phyloP scores from a whole-genome alignment of 2,888 invertebrate genomes.

The Pachymerium ferrugineum region DNA sequence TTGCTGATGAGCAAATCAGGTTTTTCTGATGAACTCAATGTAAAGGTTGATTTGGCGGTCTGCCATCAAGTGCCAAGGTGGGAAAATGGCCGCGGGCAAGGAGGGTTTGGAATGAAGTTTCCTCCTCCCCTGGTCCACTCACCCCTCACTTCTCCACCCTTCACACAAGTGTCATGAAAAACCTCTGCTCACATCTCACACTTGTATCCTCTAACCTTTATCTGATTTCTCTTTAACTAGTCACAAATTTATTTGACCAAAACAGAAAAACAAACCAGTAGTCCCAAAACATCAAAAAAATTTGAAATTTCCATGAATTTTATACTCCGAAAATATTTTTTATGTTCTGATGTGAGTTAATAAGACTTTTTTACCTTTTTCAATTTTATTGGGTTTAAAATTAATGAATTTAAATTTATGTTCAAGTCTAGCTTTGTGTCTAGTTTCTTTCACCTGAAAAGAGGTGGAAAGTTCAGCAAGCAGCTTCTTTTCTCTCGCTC shows the following conservation, averaged over 20 bases:
- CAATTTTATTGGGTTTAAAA: no score
- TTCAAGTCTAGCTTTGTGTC: no score
- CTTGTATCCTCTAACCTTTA: background rate
- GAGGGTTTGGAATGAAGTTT: constrained; percentile 21
- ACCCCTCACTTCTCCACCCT: constrained; percentile 16
- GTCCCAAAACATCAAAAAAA: background rate
- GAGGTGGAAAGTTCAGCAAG: constrained; percentile 14
- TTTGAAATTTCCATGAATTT: background rate
- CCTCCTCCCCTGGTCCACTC: constrained; percentile 18
- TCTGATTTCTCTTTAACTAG: background rate
- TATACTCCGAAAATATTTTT: no score
- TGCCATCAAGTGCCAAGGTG: constrained; percentile 21
- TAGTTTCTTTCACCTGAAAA: constrained; percentile 9
- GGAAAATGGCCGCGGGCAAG: constrained; percentile 9
- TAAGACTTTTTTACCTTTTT: no score
- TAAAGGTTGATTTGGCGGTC: constrained; percentile 21
- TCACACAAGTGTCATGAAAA: background rate
- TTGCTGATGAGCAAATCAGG: constrained; percentile 9
- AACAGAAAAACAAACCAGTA: no score
- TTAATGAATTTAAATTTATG: no score
- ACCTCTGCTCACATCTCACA: background rate
- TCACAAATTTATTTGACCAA: no score
- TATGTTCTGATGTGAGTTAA: no score
- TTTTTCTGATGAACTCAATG: constrained; percentile 21
- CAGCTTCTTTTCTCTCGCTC: background rate